Percentiles rank a stretch among this genome's conserved stretches.
phyloP scores from a whole-genome alignment of 2,888 invertebrate species.

The Amblyjoppa proteus region DNA sequence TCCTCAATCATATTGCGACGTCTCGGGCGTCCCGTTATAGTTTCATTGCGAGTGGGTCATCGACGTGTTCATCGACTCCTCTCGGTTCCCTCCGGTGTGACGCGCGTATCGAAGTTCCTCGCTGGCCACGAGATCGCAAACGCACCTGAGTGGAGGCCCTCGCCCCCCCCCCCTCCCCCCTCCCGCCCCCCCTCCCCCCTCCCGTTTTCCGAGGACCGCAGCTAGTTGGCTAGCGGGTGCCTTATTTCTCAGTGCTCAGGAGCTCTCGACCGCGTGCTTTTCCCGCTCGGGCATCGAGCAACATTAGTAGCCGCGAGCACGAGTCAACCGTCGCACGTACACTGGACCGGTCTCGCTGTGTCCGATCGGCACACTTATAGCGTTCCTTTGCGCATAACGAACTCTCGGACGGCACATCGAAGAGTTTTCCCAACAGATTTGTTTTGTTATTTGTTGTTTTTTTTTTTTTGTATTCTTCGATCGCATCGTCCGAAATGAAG shows the following conservation, averaged over 20 bases:
- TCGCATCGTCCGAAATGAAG: conserved; percentile 75
- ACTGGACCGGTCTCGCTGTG: conserved; percentile 46
- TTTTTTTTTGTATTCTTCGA: neutral
- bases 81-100: conserved; percentile 22
- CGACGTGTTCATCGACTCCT: conserved; percentile 73
- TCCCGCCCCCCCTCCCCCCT: neutral
- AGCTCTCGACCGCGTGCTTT: conserved; percentile 73
- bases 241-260: conserved; percentile 25
- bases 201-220: conserved; percentile 18
- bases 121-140: conserved; percentile 42
- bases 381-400: neutral
- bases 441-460: conserved; percentile 25
- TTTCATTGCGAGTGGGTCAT: conserved; percentile 83
- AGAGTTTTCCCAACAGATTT: conserved; percentile 6
- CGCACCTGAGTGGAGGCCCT: conserved; percentile 17
- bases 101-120: conserved; percentile 57
- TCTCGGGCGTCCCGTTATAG: conserved; percentile 81
- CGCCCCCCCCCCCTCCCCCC: neutral
- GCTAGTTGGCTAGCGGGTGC: conserved; percentile 71
- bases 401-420: neutral
- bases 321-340: conserved; percentile 76
- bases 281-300: conserved; percentile 76
- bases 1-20: neutral
- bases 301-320: conserved; percentile 81
- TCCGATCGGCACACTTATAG: conserved; percentile 56